A percentile compares a stretch with the other conserved stretches of the same genome.
phyloP scores from a whole-genome alignment of 2,113 vertebrate species.

The Cyphomyrus discorhynchus region DNA sequence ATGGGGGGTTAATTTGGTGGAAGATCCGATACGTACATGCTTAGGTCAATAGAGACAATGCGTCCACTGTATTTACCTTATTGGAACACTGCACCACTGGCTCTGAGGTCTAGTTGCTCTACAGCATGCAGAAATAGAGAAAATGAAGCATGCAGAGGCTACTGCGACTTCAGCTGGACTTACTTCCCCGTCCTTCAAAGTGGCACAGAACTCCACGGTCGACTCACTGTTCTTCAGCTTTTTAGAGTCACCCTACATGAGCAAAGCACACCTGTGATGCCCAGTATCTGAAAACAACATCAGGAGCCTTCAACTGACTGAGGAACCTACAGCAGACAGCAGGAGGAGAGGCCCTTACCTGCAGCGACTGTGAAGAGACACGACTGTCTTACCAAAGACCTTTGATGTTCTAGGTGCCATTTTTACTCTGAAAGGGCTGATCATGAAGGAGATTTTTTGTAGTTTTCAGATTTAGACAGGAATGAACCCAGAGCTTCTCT shows the following conservation, averaged over 20 bases:
- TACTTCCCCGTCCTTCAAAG: constrained; percentile 53
- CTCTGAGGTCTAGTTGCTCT: not conserved
- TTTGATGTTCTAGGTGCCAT: not conserved
- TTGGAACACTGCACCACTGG: not conserved
- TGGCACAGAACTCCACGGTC: constrained; percentile 42
- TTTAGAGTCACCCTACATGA: constrained; percentile 61
- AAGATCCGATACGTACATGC: not conserved
- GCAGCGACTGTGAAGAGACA: not conserved
- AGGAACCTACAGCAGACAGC: not conserved
- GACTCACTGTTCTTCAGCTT: constrained; percentile 39
- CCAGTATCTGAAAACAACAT: not conserved
- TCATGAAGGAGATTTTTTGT: not conserved
- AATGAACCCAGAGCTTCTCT: not conserved
- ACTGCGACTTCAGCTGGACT: constrained; percentile 35
- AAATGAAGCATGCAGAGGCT: not conserved
- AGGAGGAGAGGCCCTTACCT: not conserved
- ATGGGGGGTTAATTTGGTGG: not conserved
- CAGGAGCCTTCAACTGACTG: not conserved
- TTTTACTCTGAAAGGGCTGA: not conserved
- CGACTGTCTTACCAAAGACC: not conserved
- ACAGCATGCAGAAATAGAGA: not conserved
- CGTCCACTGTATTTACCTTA: not conserved
- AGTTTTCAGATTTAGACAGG: not conserved
- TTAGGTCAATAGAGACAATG: not conserved
- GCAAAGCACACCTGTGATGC: constrained; percentile 57